Evolutionary conservation across 92 coral and sea anemone species (phyloP).

Genomic region (Parazoanthus swiftii): DNA sequence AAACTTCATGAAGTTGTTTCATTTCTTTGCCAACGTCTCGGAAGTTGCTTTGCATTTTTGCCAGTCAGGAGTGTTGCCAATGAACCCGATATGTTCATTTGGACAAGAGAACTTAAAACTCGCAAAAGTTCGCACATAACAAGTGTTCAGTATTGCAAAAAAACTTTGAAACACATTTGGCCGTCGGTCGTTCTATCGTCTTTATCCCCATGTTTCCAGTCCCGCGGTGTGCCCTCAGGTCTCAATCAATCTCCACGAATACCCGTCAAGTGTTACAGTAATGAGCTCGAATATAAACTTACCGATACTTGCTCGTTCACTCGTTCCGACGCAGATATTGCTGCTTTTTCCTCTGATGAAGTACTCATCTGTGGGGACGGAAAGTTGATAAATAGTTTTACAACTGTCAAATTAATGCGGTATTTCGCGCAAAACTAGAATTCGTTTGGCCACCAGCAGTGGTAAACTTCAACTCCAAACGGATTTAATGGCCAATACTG

Average conservation of each 20-base stretch:
- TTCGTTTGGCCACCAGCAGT: constrained; percentile 58
- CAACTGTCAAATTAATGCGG: constrained; percentile 29
- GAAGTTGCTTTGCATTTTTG: constrained; percentile 17
- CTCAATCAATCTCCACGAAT: constrained; percentile 22
- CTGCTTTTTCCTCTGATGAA: constrained; percentile 80
- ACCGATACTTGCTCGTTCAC: constrained; percentile 89
- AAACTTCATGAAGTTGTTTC: constrained; percentile 8
- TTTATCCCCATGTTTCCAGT: neutral
- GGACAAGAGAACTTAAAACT: neutral
- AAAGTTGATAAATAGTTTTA: constrained; percentile 21
- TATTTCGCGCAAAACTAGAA: constrained; percentile 39
- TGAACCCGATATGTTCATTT: constrained; percentile 16
- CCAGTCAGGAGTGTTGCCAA: constrained; percentile 36
- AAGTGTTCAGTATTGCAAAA: neutral
- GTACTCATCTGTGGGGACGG: constrained; percentile 80
- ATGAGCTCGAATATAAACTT: constrained; percentile 49
- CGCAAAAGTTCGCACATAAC: neutral
- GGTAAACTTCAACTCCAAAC: constrained; percentile 49
- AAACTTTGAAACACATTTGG: neutral
- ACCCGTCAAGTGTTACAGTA: constrained; percentile 53
- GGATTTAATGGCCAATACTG: constrained; percentile 52
- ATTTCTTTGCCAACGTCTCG: constrained; percentile 7
- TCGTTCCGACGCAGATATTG: constrained; percentile 74
- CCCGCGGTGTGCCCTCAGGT: constrained; percentile 25
- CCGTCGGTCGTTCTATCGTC: neutral